Percentiles rank a stretch among this genome's conserved stretches.
phyloP scores from a whole-genome alignment of 2,888 invertebrate genomes.

The Xanthia icteritia region DNA sequence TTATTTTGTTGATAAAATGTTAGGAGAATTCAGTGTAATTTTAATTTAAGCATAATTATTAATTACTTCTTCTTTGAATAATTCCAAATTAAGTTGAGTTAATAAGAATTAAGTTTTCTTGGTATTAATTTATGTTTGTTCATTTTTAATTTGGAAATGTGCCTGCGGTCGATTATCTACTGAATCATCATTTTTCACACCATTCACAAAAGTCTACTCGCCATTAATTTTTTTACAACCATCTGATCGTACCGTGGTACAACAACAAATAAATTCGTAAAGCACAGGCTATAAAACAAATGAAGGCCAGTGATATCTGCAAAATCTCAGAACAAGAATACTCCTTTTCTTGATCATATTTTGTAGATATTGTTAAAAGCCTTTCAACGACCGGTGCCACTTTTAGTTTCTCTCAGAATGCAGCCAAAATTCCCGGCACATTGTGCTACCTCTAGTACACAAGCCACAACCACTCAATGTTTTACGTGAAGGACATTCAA shows the following conservation, averaged over 20 bases:
- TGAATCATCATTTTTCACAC: not conserved
- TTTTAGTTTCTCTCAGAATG: conserved; percentile 16
- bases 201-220: not conserved
- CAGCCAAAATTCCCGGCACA: not conserved
- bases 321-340: not conserved
- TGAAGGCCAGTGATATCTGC: not conserved
- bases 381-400: conserved; percentile 2
- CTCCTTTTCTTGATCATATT: not conserved
- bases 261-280: not conserved
- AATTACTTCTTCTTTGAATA: too few species aligned
- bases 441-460: conserved; percentile 1
- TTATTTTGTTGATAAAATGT: not conserved
- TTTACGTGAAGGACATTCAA: conserved; percentile 39
- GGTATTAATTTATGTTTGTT: not conserved
- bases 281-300: not conserved
- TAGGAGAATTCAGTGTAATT: not conserved
- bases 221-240: not conserved
- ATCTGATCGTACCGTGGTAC: not conserved
- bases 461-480: conserved; percentile 26
- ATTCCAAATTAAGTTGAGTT: not conserved
- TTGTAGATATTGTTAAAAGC: not conserved
- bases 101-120: not conserved
- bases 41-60: not conserved
- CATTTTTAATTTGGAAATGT: not conserved
- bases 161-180: not conserved